Evolutionary conservation across 2,888 invertebrate species (phyloP), one percentile per base, ranked within the genome.

Genomic region (Drosophila pseudotakahashii): DNA sequence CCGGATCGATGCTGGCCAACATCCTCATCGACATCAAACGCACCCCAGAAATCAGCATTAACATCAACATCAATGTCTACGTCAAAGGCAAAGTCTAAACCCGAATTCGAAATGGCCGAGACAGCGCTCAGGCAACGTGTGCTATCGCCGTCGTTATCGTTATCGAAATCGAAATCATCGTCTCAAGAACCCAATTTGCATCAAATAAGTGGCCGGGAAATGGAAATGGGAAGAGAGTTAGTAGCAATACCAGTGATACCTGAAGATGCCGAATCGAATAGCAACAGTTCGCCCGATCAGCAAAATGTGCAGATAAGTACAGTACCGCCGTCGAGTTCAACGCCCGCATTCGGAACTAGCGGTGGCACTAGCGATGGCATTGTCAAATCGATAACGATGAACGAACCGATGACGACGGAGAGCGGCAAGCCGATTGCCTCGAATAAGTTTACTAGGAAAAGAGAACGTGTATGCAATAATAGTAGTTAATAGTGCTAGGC

Each of bases 391-490:
- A 61, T 54, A 47, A 66, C 79, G 52, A 73, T 34, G 34, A 36
- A 54, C 23, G 62, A 73, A 52, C 55, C 76, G 67, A 69, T 76
- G 55, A 19, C 69, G 19, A 57, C 50, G 51, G 42, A 41, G 7
- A 34, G 34, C 11, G 30, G 44, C 41, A 39, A 42, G 16, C 45
- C 68, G 37, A 54, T 55, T 16, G 57, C 70, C 55, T 48, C 55
- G 68, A 91, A 91, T 88, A 92, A 91, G 80, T 91, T 90, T 84
- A 91, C 92, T 75, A 90, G 91, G 76, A 91, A 91, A 79, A 88
- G 91, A 85, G 90, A 91, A 89, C 91, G 91, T 79, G 87, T 90
- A 78, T 90, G 91, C 87, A 90, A 91, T 83, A 91, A 89, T 89
- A 90, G 81, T 89, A 83, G 89, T 48, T 90, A 90, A 83, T 88